These are phyloP conservation scores for Syrphus vitripennis DNA, from an alignment of 2,888 invertebrate species.

Conservation along the genomic window DNA sequence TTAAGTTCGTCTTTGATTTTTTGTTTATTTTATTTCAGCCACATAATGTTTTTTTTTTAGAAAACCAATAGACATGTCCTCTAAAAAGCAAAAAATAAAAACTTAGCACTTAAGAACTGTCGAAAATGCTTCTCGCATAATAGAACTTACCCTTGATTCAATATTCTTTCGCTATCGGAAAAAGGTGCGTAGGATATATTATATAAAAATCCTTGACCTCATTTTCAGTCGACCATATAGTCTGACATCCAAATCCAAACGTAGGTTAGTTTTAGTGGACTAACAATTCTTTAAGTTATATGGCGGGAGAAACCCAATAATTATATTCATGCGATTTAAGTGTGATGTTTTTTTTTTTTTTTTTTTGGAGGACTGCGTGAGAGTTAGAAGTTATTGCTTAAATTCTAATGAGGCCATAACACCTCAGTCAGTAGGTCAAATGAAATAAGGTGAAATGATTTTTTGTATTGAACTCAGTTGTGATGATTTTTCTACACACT, in stretches of 20 bases:
- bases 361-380: constrained; percentile 26
- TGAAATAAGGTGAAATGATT: constrained; percentile 36
- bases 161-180: background rate
- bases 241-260: background rate
- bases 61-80: background rate
- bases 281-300: constrained; percentile 32
- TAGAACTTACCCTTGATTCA: background rate
- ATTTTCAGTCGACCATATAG: background rate
- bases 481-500: too few relatives aligned
- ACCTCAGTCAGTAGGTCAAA: constrained; percentile 58
- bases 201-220: constrained; percentile 15
- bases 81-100: background rate
- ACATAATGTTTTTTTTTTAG: background rate
- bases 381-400: constrained; percentile 12
- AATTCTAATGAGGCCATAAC: constrained; percentile 56
- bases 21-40: too few relatives aligned
- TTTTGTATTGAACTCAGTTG: constrained; percentile 10
- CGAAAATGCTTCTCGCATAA: background rate
- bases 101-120: background rate
- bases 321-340: constrained; percentile 51
- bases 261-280: constrained; percentile 8
- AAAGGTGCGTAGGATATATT: constrained; percentile 3
- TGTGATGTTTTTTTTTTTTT: constrained; percentile 19
- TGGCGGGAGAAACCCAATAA: constrained; percentile 45
- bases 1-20: background rate